Base-by-base conservation (phyloP, 2,888 invertebrate genomes). In the Drosophila atroscutellata region DNA sequence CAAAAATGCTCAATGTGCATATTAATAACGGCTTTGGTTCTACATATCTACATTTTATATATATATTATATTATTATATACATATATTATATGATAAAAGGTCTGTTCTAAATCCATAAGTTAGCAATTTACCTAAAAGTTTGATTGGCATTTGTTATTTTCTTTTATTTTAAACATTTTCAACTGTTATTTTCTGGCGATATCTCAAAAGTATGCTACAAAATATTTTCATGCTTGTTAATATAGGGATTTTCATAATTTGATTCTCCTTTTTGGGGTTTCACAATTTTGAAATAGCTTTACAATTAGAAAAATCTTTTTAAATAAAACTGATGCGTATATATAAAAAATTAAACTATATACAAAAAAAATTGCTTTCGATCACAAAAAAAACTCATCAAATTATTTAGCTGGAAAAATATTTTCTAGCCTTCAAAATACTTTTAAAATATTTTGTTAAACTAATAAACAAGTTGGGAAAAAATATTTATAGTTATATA, bases 121-220 rank as follows among this genome's bases (percentile, higher is more conserved):
- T 49, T 5, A 5, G 1, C 18, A 1, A 5, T 18, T 28, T 3
- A 28, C 0, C n/a, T 6, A 26, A 1, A 4, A 18, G 9, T 18
- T 26, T 18, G 3, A 24, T 20, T 34, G 5, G 15, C 1, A 9
- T 37, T 13, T 24, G 5, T 7, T 6, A 4, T 30, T 42, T 28
- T 11, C 32, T 32, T 11, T 18, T 3, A 28, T 20, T n/a, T 42
- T 5, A 32, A 0, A 18, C 3, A 18, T n/a, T 50, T n/a, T 7
- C 9, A 26, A 20, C 9, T 7, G 6, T 4, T 6, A 20, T 45
- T 49, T 28, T n/a, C 34, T 37, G 2, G 6, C 2, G 1, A 18
- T 18, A 65, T 36, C 69, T 30, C 1, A 59, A 65, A 65, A 54
- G 69, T 69, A 65, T 59, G 65, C 66, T 66, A 49, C 1, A 2